phyloP scores from a whole-genome alignment of 2,797 vertebrate genomes.

The Euthynnus affinis region DNA sequence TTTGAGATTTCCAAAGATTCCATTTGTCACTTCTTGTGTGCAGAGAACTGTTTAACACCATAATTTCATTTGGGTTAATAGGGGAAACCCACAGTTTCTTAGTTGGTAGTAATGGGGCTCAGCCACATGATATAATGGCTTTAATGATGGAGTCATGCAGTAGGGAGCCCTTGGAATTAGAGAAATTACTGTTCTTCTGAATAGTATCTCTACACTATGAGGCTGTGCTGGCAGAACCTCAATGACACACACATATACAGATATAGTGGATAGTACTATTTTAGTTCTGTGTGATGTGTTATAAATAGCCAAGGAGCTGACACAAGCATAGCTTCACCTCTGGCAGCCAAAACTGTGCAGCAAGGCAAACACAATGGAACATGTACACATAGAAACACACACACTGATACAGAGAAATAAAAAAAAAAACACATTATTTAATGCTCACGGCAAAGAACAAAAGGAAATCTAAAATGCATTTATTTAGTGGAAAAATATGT shows the following conservation, averaged over 20 bases:
- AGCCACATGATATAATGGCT: conserved; percentile 9
- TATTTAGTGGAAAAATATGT: not conserved
- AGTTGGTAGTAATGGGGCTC: conserved; percentile 13
- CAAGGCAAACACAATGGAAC: conserved; percentile 1
- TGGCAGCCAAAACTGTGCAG: conserved; percentile 27
- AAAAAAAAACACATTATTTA: not conserved
- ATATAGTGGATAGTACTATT: conserved; percentile 13
- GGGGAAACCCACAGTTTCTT: not conserved
- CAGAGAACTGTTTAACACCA: not conserved
- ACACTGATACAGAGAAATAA: not conserved
- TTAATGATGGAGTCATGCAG: conserved; percentile 9
- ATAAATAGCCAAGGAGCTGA: conserved; percentile 63
- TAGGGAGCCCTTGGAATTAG: not conserved
- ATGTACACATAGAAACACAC: not conserved
- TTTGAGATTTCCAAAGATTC: not conserved
- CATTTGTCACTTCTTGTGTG: not conserved
- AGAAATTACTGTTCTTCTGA: not conserved
- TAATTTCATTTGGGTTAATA: conserved; percentile 15
- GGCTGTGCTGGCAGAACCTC: not conserved
- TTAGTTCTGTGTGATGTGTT: conserved; percentile 37
- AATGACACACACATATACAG: not conserved
- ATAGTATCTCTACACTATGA: not conserved
- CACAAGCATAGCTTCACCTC: conserved; percentile 54
- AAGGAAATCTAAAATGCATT: not conserved
- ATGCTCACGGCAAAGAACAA: not conserved